Evolutionary conservation across 2,797 vertebrate genomes (phyloP).

Genomic region (Podarcis siculus): DNA sequence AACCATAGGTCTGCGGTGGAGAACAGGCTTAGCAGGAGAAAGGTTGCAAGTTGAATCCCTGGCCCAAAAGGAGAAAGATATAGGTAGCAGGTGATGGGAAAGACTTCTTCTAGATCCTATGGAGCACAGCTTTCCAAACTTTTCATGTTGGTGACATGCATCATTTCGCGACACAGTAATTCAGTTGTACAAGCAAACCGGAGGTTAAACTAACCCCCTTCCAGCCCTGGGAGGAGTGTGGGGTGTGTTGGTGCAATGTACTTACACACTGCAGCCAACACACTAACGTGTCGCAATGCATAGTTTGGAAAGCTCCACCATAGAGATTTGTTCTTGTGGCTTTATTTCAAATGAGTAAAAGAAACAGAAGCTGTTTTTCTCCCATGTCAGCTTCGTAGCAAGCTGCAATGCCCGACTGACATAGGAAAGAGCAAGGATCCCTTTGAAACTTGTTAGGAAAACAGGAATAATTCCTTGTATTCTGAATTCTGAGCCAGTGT

Average conservation of each 20-base stretch:
- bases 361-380: background rate
- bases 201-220: too few species aligned
- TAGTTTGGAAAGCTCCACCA: background rate
- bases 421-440: background rate
- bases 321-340: background rate
- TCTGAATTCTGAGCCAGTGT: background rate
- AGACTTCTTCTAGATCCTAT: too few species aligned
- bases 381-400: background rate
- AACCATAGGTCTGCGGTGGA: background rate
- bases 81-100: background rate
- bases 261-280: too few species aligned
- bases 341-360: conserved; percentile 2
- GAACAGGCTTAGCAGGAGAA: background rate
- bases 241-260: too few species aligned
- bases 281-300: rapidly evolving
- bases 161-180: too few species aligned
- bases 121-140: too few species aligned
- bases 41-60: background rate
- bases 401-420: background rate
- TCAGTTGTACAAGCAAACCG: too few species aligned
- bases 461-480: background rate
- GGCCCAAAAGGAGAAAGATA: background rate
- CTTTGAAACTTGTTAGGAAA: background rate
- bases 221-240: too few species aligned
- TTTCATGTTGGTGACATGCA: too few species aligned